Percentiles rank a stretch among this genome's conserved stretches.
Evolutionary conservation across 2,888 invertebrate genomes (phyloP).

Genomic region (Erebia palarica): DNA sequence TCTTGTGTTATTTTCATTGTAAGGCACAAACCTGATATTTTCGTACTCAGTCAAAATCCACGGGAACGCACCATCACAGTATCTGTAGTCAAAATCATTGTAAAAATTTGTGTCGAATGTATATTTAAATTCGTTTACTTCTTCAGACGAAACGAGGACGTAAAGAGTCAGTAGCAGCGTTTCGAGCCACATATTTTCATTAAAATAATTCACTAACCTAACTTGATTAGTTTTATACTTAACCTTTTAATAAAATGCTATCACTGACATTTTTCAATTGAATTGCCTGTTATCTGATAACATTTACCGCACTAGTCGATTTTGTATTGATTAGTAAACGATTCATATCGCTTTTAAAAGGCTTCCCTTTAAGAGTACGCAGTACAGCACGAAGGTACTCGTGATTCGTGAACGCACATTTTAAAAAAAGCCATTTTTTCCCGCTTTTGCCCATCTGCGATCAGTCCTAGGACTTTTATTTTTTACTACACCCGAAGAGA

Average conservation of each 20-base stretch:
- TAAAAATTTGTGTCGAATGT: not conserved
- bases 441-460: too few species aligned
- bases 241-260: conserved; percentile 8
- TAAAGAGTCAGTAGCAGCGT: not conserved
- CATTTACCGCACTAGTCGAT: not conserved
- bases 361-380: too few species aligned
- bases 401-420: too few species aligned
- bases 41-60: conserved; percentile 24
- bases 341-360: not conserved
- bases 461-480: too few species aligned
- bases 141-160: not conserved
- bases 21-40: not conserved
- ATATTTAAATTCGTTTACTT: not conserved
- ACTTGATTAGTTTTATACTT: not conserved
- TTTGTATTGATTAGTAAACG: conserved; percentile 3
- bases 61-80: conserved; percentile 20
- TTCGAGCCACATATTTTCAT: conserved; percentile 8
- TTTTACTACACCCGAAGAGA: too few species aligned
- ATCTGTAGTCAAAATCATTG: conserved; percentile 17
- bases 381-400: too few species aligned
- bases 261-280: not conserved
- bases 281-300: conserved; percentile 1
- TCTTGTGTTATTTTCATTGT: conserved; percentile 26
- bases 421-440: too few species aligned
- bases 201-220: not conserved